Conservation (phyloP, 2,888 invertebrate genomes). For the Pilophorus perplexus region DNA sequence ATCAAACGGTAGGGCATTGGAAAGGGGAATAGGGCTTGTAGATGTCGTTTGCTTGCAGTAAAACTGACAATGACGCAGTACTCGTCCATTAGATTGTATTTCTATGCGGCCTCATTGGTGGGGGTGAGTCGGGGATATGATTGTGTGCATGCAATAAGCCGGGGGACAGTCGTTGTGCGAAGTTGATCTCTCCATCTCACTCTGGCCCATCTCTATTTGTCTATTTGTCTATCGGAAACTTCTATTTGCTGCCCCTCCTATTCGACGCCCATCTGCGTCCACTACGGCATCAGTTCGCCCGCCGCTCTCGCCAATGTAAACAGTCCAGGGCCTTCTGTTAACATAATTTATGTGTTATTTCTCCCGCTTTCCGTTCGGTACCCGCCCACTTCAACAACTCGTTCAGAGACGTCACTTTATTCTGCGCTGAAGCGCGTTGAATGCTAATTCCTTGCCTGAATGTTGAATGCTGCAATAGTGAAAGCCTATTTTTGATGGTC, state of each 20-base stretch:
- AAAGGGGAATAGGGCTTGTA: too few species aligned
- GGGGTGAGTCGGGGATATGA: background rate
- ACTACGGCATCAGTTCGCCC: background rate
- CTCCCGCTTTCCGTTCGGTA: slow-evolving; percentile 10
- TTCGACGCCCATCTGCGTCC: background rate
- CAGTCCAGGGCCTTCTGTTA: slow-evolving; percentile 24
- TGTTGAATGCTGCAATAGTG: too few species aligned
- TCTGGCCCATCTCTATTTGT: slow-evolving; percentile 6
- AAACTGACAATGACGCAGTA: slow-evolving; percentile 24
- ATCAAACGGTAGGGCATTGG: slow-evolving; percentile 13
- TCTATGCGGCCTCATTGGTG: slow-evolving; percentile 1
- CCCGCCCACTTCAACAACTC: slow-evolving; percentile 22
- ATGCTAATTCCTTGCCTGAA: too few species aligned
- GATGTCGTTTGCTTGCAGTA: slow-evolving; percentile 15
- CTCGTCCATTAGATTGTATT: slow-evolving; percentile 31
- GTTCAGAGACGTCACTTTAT: slow-evolving; percentile 27
- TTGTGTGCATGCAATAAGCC: background rate
- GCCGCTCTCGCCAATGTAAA: slow-evolving; percentile 25
- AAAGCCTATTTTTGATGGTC: too few species aligned
- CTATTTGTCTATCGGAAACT: slow-evolving; percentile 35
- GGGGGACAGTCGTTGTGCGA: background rate
- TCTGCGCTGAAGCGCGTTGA: too few species aligned
- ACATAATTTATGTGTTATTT: slow-evolving; percentile 37
- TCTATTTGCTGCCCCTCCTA: slow-evolving; percentile 18
- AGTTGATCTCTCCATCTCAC: background rate